Evolutionary conservation across 2,888 invertebrate species (phyloP), one percentile per base, ranked within the genome.

Genomic region (Ennomos erosarius): DNA sequence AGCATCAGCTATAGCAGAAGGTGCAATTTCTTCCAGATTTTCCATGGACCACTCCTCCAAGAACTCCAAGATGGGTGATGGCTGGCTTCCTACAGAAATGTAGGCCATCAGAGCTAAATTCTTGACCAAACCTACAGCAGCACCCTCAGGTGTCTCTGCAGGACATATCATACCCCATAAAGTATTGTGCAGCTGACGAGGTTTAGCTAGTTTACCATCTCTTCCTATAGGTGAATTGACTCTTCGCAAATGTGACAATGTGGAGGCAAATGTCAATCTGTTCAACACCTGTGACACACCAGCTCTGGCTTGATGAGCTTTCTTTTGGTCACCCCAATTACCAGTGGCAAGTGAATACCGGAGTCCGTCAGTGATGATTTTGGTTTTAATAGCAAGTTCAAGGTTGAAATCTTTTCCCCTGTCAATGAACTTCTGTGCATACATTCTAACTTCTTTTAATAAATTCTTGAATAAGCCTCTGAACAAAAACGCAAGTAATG

Each of bases 31-130:
- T 90, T 99, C 99, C 67, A 99, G 93, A 87, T 99, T 99, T 91
- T 99, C 99, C 99, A 99, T 99, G 49, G 99, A 99, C 99, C 99
- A 99, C 86, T 99, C 99, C 83, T 99, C 99, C 95, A 99, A 98
- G 93, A 99, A 99, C 94, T 99, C 99, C 54, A 99, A 93, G 90
- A 99, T 99, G 1, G 99, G 99, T 9, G 99, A 99, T 0, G 99
- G 99, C 84, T 99, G 99, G 47, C 99, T 99, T 65, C 99, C 99
- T 52, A 99, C 99, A 68, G 99, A 99, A 74, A 99, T 99, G 78
- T 99, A 99, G 3, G 99, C 99, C 99, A 99, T 99, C 45, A 99
- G 93, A 0, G 99, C 99, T 44, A 99, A 93, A 92, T 99, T 99
- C 87, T 99, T 99, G 36, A 99, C 99, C 62, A 99, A 93, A 46